A percentile compares a stretch with the other conserved stretches of the same genome.
Evolutionary conservation across 2,113 vertebrate genomes (phyloP).

Genomic region (Accipiter cooperii): DNA sequence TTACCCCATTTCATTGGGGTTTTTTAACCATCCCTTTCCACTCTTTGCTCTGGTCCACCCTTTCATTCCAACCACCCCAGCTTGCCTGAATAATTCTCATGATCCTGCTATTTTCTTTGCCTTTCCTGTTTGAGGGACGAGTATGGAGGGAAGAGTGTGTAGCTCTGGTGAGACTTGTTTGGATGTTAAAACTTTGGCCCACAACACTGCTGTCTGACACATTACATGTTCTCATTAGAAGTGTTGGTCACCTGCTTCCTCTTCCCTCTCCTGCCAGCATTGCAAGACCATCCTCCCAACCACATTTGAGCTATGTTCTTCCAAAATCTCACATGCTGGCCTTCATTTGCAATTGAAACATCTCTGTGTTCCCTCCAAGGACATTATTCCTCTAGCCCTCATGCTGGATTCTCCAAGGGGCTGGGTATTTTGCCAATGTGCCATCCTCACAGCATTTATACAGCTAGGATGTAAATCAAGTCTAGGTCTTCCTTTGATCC

Average conservation of each 20-base stretch:
- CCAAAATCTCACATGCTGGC: background rate
- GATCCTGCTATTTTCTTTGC: background rate
- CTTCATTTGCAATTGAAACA: background rate
- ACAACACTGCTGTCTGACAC: background rate
- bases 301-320: background rate
- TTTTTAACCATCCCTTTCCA: background rate
- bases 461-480: background rate
- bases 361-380: background rate
- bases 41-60: background rate
- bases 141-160: background rate
- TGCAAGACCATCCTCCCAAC: background rate
- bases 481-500: background rate
- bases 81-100: background rate
- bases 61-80: background rate
- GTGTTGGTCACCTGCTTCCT: slow-evolving; percentile 2
- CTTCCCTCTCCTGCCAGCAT: background rate
- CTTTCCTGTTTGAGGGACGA: background rate
- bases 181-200: background rate
- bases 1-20: background rate
- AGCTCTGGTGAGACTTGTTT: background rate
- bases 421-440: accelerated
- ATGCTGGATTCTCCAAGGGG: background rate
- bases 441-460: background rate
- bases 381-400: background rate
- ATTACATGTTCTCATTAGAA: background rate